Evolutionary conservation across 2,113 vertebrate species (phyloP).

Genomic region (Grus americana): DNA sequence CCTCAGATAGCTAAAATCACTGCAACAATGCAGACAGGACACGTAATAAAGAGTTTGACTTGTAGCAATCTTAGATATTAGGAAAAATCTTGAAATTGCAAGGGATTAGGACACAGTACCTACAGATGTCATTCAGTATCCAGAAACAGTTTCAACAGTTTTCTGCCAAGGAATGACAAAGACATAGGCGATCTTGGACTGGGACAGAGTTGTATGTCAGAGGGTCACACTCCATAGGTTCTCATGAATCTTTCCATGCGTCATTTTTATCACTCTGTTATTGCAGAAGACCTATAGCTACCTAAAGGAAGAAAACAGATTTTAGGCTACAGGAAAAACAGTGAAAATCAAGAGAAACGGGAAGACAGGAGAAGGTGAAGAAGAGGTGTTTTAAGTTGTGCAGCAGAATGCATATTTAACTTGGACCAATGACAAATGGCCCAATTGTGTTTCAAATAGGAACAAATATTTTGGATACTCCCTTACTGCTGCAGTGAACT

Average conservation of each 20-base stretch:
- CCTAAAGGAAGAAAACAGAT: background rate
- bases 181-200: background rate
- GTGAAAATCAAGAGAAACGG: background rate
- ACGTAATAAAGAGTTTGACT: background rate
- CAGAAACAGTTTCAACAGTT: background rate
- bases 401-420: background rate
- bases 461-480: background rate
- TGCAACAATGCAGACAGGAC: background rate
- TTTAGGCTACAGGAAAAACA: background rate
- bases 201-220: background rate
- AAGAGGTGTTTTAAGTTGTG: background rate
- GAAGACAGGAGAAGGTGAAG: background rate
- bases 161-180: background rate
- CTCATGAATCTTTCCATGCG: background rate
- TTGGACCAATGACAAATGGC: background rate
- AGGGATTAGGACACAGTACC: background rate
- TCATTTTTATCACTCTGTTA: background rate
- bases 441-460: background rate
- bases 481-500: background rate
- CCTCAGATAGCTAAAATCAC: background rate
- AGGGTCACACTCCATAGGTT: background rate
- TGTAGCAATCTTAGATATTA: background rate
- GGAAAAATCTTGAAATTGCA: background rate
- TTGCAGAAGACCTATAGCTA: background rate
- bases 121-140: background rate